Evolutionary conservation across 2,113 vertebrate genomes (phyloP).

Genomic region (Aythya baeri): DNA sequence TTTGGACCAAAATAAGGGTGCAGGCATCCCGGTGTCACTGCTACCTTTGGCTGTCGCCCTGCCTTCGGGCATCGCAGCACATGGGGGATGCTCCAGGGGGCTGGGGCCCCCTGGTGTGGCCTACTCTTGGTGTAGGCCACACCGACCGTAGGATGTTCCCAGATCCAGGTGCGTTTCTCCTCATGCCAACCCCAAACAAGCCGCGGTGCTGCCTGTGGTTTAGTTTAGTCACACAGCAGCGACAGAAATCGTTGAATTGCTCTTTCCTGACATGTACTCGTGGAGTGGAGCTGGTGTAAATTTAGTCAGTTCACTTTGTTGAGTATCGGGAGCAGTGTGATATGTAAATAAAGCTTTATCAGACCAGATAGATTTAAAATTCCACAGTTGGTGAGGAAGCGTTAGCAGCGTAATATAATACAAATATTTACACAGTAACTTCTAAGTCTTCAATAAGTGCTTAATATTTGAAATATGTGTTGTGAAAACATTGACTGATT

Average conservation of each 20-base stretch:
- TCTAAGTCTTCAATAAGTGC: constrained; percentile 69
- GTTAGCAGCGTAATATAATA: constrained; percentile 61
- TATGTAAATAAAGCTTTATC: constrained; percentile 72
- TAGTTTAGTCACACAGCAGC: constrained; percentile 17
- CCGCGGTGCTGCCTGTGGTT: background rate
- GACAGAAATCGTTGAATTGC: background rate
- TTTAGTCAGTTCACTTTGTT: constrained; percentile 63
- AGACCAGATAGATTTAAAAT: constrained; percentile 64
- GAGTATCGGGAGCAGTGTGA: constrained; percentile 61
- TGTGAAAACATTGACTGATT: constrained; percentile 70
- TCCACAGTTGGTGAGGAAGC: constrained; percentile 57
- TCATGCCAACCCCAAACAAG: background rate
- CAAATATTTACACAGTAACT: constrained; percentile 70
- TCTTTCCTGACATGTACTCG: constrained; percentile 40
- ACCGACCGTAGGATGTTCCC: background rate
- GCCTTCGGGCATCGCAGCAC: background rate
- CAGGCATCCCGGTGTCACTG: too few relatives aligned
- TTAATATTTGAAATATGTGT: constrained; percentile 70
- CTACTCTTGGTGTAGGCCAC: rapidly evolving
- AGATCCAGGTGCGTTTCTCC: background rate
- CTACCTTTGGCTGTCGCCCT: rapidly evolving
- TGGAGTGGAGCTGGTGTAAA: constrained; percentile 56
- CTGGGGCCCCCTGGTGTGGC: background rate
- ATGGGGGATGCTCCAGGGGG: rapidly evolving
- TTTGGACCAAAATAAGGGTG: background rate